Evolutionary conservation across 92 coral and sea anemone genomes (phyloP).

Genomic region (Micromussa lordhowensis): DNA sequence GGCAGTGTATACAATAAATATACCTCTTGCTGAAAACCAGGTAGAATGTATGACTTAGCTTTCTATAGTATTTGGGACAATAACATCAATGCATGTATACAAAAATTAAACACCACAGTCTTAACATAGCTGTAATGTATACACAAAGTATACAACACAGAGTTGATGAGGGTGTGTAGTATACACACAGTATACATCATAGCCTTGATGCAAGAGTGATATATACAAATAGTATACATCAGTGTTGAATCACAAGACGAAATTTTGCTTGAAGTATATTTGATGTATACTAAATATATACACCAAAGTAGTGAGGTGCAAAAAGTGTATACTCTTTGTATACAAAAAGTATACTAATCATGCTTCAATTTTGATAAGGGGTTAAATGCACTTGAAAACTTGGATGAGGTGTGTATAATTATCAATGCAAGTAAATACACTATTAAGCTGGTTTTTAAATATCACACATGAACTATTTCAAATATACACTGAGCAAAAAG

Average conservation of each 20-base stretch:
- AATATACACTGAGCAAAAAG: too few relatives aligned
- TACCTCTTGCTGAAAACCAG: too few relatives aligned
- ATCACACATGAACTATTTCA: too few relatives aligned
- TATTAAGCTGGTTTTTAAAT: too few relatives aligned
- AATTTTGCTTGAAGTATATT: slow-evolving; percentile 5
- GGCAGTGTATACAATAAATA: neutral
- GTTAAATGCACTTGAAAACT: too few relatives aligned
- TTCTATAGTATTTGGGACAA: too few relatives aligned
- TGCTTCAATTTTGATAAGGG: neutral
- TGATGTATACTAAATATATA: slow-evolving; percentile 17
- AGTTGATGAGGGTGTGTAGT: neutral
- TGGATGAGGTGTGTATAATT: too few relatives aligned
- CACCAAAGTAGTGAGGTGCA: neutral
- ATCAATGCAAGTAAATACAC: too few relatives aligned
- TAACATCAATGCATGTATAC: too few relatives aligned
- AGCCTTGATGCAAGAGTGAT: too few relatives aligned
- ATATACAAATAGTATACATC: slow-evolving; percentile 1
- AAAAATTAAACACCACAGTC: neutral
- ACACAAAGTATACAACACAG: neutral
- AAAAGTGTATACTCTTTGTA: too few relatives aligned
- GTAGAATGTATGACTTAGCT: neutral
- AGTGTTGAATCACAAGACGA: neutral
- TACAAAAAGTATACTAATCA: neutral
- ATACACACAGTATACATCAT: too few relatives aligned
- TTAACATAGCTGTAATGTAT: neutral